Evolutionary conservation across 2,113 vertebrate genomes (phyloP).

Genomic region (Struthidea cinerea): DNA sequence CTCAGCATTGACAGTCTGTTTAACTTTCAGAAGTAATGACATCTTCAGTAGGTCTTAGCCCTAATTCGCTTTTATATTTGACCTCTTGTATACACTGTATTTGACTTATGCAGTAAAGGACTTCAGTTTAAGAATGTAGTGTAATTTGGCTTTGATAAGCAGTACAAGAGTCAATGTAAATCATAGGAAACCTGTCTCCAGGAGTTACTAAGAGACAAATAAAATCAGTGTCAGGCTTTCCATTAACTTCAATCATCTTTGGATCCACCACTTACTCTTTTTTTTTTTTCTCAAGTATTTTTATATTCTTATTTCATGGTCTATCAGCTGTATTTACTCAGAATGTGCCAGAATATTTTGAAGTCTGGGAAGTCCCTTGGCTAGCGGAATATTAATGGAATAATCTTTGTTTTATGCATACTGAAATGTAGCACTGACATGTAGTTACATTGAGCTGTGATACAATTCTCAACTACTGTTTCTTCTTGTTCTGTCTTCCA

Average conservation of each 20-base stretch:
- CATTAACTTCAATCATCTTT: not conserved
- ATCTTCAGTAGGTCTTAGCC: not conserved
- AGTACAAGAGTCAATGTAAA: not conserved
- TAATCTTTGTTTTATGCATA: not conserved
- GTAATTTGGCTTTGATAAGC: not conserved
- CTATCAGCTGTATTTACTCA: not conserved
- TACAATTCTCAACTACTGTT: not conserved
- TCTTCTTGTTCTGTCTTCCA: not conserved
- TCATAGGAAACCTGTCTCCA: not conserved
- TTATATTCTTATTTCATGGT: not conserved
- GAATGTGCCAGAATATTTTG: not conserved
- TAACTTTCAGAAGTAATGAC: constrained; percentile 37
- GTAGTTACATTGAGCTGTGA: not conserved
- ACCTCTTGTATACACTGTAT: not conserved
- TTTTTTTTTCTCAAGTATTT: not conserved
- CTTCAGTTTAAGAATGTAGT: not conserved
- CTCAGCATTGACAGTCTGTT: constrained; percentile 14
- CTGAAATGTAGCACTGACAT: not conserved
- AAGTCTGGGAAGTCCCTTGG: not conserved
- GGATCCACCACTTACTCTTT: not conserved
- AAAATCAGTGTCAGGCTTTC: not conserved
- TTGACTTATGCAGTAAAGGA: not conserved
- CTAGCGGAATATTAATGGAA: not conserved
- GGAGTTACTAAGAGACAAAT: not conserved
- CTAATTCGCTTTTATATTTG: constrained; percentile 29